Evolutionary conservation across 1,140 invertebrate species (phyloP), one percentile per base, ranked within the genome.

Genomic region (Hypsibius dujardini): DNA sequence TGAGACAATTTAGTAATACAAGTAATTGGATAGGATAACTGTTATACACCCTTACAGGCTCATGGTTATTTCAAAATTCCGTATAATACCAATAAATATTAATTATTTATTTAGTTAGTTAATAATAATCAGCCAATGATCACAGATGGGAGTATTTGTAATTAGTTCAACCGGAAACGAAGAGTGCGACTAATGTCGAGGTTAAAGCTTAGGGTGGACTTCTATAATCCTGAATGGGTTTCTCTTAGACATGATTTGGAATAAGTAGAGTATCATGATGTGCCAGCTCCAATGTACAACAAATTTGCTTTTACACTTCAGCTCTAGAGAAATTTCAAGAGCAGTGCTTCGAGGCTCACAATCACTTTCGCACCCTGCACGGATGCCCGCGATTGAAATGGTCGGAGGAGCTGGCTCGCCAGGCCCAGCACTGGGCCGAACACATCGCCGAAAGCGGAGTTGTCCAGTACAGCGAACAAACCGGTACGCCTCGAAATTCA

Each of bases 381-480:
- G 74, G 74, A 1, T 71, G 72, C 46, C 73, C 73, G 46, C 72
- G 73, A 46, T 47, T 75, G 47, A 67, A 46, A 42, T 42, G 60
- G 46, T 47, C 72, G 2, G 75, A 74, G 2, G 75, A 75, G 2
- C 47, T 75, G n/a, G 71, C 40, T 28, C 72, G 70, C 46, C 72
- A 75, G 47, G 72, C 75, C 2, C 75, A 75, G 72, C 71, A 72
- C 69, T 75, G 75, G 75, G 75, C 75, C 1, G 70, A 75, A 46
- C 72, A 69, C 2, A 72, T 75, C 7, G 73, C 74, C 47, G 75
- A 75, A 47, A 75, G 73, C 70, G 73, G 73, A n/a, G 75, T 72
- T 69, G 47, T 74, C 45, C 75, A 75, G 45, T 75, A 74, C 69
- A 75, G 74, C 71, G 75, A 75, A 72, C 71, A 72, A 15, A 60